Base-by-base conservation (phyloP, 2,888 invertebrate genomes). In the Amphipoea lucens region DNA sequence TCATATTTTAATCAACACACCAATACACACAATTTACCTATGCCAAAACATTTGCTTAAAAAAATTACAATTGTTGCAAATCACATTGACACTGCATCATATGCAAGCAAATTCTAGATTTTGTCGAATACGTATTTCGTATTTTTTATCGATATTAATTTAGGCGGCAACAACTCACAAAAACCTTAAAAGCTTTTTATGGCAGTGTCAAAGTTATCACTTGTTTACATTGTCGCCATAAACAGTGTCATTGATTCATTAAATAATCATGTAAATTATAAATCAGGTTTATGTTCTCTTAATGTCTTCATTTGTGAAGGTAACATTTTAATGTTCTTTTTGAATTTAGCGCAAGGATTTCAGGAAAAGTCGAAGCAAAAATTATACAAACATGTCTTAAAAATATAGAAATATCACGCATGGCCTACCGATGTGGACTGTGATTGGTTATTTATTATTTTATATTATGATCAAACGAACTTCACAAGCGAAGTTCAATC, bases 331-430 rank as follows among this genome's bases (percentile, higher is more conserved):
- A 79, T 40, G 29, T 23, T 29, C 1, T 29, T 48, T 82, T 82
- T 75, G 68, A 23, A 76, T 70, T 54, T 11, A 71, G 81, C 14
- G 29, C 81, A 83, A 81, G 83, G 81, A 77, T 83, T 67, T 77
- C 83, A 40, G 66, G 40, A 60, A 60, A 1, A 63, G 23, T 42
- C 2, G 45, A 45, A 11, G 45, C 45, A 45, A 45, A n/a, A 17
- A 20, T 20, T 29, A 23, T 66, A 1, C 12, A 20, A 66, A 7
- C 3, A 9, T 36, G 9, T 36, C 45, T 23, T n/a, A 45, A 69
- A 63, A 0, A 66, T 23, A 29, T 42, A 20, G 4, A 57, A 40
- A 42, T 42, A 9, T 42, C 42, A 40, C 29, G 4, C n/a, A 4
- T n/a, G 14, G 20, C 14, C 23, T 42, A 40, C 23, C 4, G 6